Evolutionary conservation across 2,888 invertebrate species (phyloP).

Genomic region (Cremastinae sp.): DNA sequence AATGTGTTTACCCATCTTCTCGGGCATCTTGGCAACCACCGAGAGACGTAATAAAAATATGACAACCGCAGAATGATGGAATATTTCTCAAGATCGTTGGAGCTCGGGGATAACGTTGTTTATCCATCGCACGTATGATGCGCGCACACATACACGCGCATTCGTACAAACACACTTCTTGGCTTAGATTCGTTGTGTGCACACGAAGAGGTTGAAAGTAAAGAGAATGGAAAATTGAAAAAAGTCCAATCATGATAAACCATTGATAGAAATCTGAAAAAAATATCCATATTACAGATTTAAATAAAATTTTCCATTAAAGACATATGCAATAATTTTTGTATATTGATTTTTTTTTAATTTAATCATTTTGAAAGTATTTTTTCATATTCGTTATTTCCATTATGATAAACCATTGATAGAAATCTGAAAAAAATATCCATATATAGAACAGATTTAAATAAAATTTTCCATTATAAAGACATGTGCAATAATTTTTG

Average conservation of each 20-base stretch:
- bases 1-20: conserved; percentile 67
- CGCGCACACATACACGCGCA: neutral
- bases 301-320: no score
- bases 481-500: no score
- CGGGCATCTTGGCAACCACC: conserved; percentile 6
- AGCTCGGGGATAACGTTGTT: conserved; percentile 43
- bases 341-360: neutral
- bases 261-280: no score
- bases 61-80: conserved; percentile 69
- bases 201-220: neutral
- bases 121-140: conserved; percentile 9
- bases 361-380: neutral
- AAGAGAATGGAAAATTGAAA: conserved; percentile 14
- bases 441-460: no score
- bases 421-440: no score
- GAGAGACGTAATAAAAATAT: conserved; percentile 70
- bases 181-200: neutral
- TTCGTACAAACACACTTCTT: neutral
- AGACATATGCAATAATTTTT: no score
- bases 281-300: no score
- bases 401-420: neutral
- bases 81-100: conserved; percentile 53
- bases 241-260: neutral
- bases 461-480: no score
- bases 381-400: neutral